Percentiles rank a stretch among this genome's conserved stretches.
These are phyloP conservation scores for Alsophila aescularia DNA, from an alignment of 2,888 invertebrate species.

Conservation along the genomic window DNA sequence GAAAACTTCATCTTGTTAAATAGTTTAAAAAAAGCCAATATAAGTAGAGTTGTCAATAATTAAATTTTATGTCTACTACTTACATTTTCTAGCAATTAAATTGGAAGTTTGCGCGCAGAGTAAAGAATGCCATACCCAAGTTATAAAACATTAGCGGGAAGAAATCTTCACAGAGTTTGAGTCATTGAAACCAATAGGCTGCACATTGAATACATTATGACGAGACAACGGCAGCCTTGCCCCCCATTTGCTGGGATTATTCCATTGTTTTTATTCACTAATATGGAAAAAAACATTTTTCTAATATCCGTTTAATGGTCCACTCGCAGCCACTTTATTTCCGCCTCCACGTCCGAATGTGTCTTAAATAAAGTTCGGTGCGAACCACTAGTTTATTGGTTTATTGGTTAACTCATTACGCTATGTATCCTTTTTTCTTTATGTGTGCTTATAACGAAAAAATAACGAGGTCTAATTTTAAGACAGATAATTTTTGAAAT, in stretches of 20 bases:
- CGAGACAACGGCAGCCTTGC: conserved; percentile 36
- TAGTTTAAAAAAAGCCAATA: too few relatives aligned
- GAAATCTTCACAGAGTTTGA: conserved; percentile 2
- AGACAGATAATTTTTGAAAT: too few relatives aligned
- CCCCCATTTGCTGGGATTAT: conserved; percentile 38
- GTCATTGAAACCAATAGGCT: conserved; percentile 3
- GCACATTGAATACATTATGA: conserved; percentile 11
- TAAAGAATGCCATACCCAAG: neutral
- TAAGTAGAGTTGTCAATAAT: too few relatives aligned
- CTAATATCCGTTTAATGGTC: conserved; percentile 25
- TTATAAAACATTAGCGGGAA: neutral
- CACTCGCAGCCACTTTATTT: conserved; percentile 8
- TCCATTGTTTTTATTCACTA: conserved; percentile 38
- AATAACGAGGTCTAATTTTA: too few relatives aligned
- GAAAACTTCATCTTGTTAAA: too few relatives aligned
- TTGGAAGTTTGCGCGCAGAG: neutral
- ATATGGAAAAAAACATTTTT: conserved; percentile 17
- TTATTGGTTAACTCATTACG: too few relatives aligned
- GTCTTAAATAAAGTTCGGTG: neutral
- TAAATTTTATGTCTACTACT: too few relatives aligned
- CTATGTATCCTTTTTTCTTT: too few relatives aligned
- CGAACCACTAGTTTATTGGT: too few relatives aligned
- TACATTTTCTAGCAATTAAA: neutral
- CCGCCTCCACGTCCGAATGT: conserved; percentile 11
- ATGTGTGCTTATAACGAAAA: too few relatives aligned